Base-by-base conservation (phyloP, 2,113 vertebrate genomes). In the Dendrocopos noguchii region DNA sequence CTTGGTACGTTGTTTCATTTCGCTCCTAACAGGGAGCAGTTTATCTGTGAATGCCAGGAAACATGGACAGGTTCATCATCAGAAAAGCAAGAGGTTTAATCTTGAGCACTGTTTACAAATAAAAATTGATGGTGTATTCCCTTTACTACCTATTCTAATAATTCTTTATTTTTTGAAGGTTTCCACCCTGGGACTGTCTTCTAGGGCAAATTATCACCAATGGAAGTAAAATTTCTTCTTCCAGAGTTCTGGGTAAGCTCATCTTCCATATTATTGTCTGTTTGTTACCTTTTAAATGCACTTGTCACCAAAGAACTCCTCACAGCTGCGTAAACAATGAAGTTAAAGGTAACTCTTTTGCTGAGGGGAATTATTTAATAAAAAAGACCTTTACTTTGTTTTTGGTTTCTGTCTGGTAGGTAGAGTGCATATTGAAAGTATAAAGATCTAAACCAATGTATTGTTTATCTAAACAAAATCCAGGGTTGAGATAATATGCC, bases 161-260 rank as follows among this genome's bases (percentile, higher is more conserved):
- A 89, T n/a, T 79, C 19, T 59, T 92, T 77, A 12, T 74, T 93
- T 21, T 50, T 80, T 14, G 22, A 84, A 93, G 80, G 53, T 90
- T 95, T 96, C 73, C 20, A 89, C 31, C 44, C 39, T 70, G 73
- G 53, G 55, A 63, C 71, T 88, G 34, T 93, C 86, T 95, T 56
- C 50, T 60, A 82, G 76, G 66, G 65, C 50, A 68, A 29, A 24
- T 53, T 73, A 28, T 85, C 56, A 94, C 91, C 84, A 90, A 91
- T 97, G 96, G 96, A 95, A 96, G 65, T 91, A 86, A 95, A 81
- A 46, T 36, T 77, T 81, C 42, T 81, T 91, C 91, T 95, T 90
- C 52, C 46, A 93, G 66, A 57, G 31, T 79, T 92, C 74, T 74
- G 91, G 95, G 95, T 96, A 87, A 96, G 96, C 57, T 80, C 36